Evolutionary conservation across 2,888 invertebrate genomes (phyloP).

Genomic region (Idaea biselata): DNA sequence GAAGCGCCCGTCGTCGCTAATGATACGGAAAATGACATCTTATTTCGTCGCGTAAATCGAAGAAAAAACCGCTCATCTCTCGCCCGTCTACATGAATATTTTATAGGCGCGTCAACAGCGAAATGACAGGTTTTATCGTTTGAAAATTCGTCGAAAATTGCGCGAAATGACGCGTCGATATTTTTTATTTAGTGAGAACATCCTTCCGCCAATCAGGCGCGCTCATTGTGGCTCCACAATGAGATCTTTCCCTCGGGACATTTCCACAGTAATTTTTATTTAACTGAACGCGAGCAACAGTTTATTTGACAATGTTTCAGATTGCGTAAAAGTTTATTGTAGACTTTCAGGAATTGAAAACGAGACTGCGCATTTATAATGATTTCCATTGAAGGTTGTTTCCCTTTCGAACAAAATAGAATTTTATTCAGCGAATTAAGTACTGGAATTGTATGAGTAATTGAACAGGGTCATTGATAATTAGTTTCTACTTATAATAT

Average conservation of each 20-base stretch:
- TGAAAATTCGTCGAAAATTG: slow-evolving; percentile 80
- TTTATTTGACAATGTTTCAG: slow-evolving; percentile 51
- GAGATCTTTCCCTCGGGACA: slow-evolving; percentile 65
- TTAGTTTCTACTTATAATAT: too few species aligned
- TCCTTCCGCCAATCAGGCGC: slow-evolving; percentile 80
- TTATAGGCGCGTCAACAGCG: slow-evolving; percentile 80
- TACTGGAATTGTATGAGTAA: neutral
- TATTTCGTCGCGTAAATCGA: slow-evolving; percentile 80
- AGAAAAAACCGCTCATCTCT: slow-evolving; percentile 80
- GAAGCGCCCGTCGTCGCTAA: slow-evolving; percentile 71
- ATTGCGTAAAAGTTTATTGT: slow-evolving; percentile 18
- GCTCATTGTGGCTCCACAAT: slow-evolving; percentile 75
- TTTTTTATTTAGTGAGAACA: slow-evolving; percentile 80
- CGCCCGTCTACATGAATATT: slow-evolving; percentile 78
- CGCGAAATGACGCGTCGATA: slow-evolving; percentile 79
- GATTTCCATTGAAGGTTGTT: neutral
- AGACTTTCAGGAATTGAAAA: slow-evolving; percentile 10
- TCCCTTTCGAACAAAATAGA: neutral
- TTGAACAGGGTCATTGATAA: neutral
- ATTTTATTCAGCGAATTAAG: neutral
- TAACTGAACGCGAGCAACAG: slow-evolving; percentile 69
- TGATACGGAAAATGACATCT: slow-evolving; percentile 82
- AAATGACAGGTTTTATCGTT: slow-evolving; percentile 82
- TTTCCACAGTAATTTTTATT: slow-evolving; percentile 73
- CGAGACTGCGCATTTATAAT: neutral